Evolutionary conservation across 2,113 vertebrate species (phyloP), one percentile per base, ranked within the genome.

Genomic region (Cisticola juncidis): DNA sequence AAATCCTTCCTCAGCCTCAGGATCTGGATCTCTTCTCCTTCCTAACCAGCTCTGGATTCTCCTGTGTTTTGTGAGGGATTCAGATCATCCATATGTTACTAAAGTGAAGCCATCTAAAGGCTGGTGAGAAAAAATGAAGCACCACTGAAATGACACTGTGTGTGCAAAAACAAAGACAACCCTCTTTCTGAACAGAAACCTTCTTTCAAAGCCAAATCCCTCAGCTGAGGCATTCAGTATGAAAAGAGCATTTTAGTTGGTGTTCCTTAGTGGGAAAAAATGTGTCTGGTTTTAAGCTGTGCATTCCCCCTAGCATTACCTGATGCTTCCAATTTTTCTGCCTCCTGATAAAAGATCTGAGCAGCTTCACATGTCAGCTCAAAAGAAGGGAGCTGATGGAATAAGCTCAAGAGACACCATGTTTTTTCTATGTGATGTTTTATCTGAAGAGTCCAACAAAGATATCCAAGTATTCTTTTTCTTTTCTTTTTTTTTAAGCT

Each of bases 401-500:
- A 88, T 71, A 66, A 70, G 19, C 62, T 95, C 11, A 72, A 31
- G 51, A 79, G 86, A 80, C 29, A 85, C 33, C 44, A 68, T 88
- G 31, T 88, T 90, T 97, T 96, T 93, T 74, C 76, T 68, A 58
- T 2, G 3, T 74, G 44, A 61, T 78, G 56, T 92, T 95, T 95
- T 90, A 89, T 92, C 92, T 86, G 80, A 85, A 73, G 65, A 54
- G 36, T 81, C 94, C 77, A 95, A 92, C 81, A 82, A 81, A 82
- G 91, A 94, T 91, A 91, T 92, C 78, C 62, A 88, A 91, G 25
- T 50, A 1, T 87, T 92, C 17, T 58, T 58, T 58, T 56, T 54
- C 51, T 72, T 58, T 53, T 28, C 15, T 21, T 61, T 82, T 92
- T 76, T 92, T 90, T 83, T 47, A 78, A 71, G 14, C 76, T 94